A percentile compares a stretch with the other conserved stretches of the same genome.
phyloP scores from a whole-genome alignment of 2,888 invertebrate genomes.

The Trissolcus japonicus region DNA sequence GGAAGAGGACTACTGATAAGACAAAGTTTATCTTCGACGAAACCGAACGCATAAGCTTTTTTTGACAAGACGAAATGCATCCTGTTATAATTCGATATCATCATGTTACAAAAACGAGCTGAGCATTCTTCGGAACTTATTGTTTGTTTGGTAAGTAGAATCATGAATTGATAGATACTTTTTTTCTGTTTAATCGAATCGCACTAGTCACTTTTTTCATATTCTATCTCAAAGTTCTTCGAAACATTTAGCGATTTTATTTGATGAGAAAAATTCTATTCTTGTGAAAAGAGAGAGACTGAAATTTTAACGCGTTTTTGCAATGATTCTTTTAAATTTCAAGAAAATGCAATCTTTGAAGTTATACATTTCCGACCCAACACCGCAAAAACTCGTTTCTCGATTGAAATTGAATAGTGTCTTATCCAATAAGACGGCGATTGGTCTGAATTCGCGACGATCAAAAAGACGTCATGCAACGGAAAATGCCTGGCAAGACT shows the following conservation, averaged over 20 bases:
- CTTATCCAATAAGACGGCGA: slow-evolving; percentile 13
- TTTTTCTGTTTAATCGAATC: too few relatives aligned
- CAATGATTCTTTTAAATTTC: neutral
- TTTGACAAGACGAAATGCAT: slow-evolving; percentile 50
- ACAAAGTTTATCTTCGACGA: slow-evolving; percentile 56
- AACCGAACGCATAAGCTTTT: slow-evolving; percentile 54
- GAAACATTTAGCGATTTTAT: too few relatives aligned
- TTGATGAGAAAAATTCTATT: too few relatives aligned
- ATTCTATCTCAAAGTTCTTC: too few relatives aligned
- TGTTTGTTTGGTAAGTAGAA: neutral
- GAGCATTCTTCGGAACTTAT: slow-evolving; percentile 18
- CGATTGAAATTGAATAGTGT: neutral
- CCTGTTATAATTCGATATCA: slow-evolving; percentile 48
- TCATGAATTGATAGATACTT: too few relatives aligned
- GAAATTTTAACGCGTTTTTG: too few relatives aligned
- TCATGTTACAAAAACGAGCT: slow-evolving; percentile 31
- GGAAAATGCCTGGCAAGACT: slow-evolving; percentile 56
- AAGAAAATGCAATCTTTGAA: neutral
- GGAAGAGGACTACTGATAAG: slow-evolving; percentile 58
- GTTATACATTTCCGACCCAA: too few relatives aligned
- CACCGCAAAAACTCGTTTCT: slow-evolving; percentile 5
- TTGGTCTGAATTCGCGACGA: slow-evolving; percentile 39
- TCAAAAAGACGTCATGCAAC: slow-evolving; percentile 47
- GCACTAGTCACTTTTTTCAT: too few relatives aligned
- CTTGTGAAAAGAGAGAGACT: too few relatives aligned